phyloP scores from a whole-genome alignment of 2,113 vertebrate species.

The Podilymbus podiceps region DNA sequence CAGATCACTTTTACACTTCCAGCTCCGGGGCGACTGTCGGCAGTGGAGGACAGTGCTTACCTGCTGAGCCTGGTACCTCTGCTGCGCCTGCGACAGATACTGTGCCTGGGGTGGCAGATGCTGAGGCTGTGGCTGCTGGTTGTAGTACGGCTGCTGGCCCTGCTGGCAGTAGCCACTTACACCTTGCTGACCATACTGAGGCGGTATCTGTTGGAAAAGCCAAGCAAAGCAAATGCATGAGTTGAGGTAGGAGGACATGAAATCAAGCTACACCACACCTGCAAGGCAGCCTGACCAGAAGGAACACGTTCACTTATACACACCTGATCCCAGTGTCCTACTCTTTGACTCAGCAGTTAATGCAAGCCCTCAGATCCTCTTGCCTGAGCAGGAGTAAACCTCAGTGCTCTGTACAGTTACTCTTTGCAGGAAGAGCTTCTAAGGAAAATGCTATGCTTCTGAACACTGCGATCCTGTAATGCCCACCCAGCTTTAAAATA shows the following conservation, averaged over 20 bases:
- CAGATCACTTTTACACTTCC: accelerated
- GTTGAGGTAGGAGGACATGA: not conserved
- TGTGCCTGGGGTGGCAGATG: constrained; percentile 83
- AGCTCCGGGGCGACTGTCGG: not conserved
- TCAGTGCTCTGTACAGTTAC: not conserved
- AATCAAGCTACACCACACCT: not conserved
- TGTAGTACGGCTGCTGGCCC: constrained; percentile 92
- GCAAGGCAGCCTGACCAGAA: not conserved
- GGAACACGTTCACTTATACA: not conserved
- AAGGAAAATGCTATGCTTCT: not conserved
- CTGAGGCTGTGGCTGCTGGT: constrained; percentile 87
- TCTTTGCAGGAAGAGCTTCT: not conserved
- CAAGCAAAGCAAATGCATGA: constrained; percentile 57
- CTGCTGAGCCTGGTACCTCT: constrained; percentile 89
- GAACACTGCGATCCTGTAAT: not conserved
- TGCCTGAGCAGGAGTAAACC: not conserved
- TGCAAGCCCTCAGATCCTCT: not conserved
- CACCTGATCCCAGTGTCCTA: not conserved
- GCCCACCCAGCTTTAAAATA: not conserved
- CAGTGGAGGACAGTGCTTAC: constrained; percentile 55
- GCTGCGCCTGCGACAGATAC: constrained; percentile 83
- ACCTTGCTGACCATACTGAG: constrained; percentile 91
- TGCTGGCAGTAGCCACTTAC: constrained; percentile 89
- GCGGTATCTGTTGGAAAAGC: constrained; percentile 85
- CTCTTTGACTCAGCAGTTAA: not conserved